Evolutionary conservation across 2,113 vertebrate genomes (phyloP), one percentile per base, ranked within the genome.

Genomic region (Thamnaconus septentrionalis): DNA sequence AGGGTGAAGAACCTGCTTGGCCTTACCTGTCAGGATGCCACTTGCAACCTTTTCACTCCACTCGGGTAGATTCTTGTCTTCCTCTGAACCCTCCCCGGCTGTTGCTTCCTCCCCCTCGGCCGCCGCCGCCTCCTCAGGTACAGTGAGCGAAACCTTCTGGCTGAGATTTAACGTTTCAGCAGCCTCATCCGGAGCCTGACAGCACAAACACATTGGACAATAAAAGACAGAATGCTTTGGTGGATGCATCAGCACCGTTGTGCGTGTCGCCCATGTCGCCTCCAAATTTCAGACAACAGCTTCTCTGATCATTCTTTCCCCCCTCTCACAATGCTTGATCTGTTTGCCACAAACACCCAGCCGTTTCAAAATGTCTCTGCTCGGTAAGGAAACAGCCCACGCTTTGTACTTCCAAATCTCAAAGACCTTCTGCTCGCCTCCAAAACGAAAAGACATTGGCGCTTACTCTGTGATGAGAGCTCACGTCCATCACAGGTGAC

Each of bases 11-110:
- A 3, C 8, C 3, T 40, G 8, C 47, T 39, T 43, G 8, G 10
- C 44, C 87, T 88, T 52, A 97, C 97, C 97, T 90, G 97, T 92
- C 69, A 99, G 89, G 71, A 99, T 99, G 71, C 96, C 96, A 40
- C 88, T 94, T 39, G 98, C 94, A 72, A 99, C 92, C 78, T 96
- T 98, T 87, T 97, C 95, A 75, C 98, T 99, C 98, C 98, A 99
- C 71, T 96, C 96, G 2, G 97, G 96, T 48, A 97, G 74, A 43
- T 86, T 44, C 45, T 88, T 88, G 12, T 93, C 92, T 0, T 39
- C 86, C 73, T 66, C 75, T 0, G 73, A 11, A 8, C n/a, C 11
- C 10, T 75, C 43, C 51, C 18, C 18, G 18, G 18, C 18, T 31
- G 18, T 31, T 31, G 59, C 75, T 50, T 2, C 10, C 48, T 4